Evolutionary conservation across 2,888 invertebrate species (phyloP), one percentile per base, ranked within the genome.

Genomic region (Coremacera marginata): DNA sequence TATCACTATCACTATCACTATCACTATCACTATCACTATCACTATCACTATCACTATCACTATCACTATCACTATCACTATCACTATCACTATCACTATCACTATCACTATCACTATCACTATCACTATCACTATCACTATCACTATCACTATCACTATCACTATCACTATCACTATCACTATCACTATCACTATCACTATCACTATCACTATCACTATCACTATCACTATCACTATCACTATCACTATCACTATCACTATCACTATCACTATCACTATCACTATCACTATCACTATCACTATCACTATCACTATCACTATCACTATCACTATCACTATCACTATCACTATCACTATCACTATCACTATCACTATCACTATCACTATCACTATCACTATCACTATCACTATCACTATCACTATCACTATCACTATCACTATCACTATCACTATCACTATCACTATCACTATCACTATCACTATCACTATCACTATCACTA

Each of bases 141-240:
- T n/a, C n/a, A n/a, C n/a, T n/a, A n/a, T n/a, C n/a, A n/a, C n/a
- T 31, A 52, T 52, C 52, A 52, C n/a, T 52, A 52, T 52, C 52
- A 52, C n/a, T 52, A 52, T 52, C 52, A 52, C n/a, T 52, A 52
- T 52, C 52, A 52, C n/a, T 52, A 52, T 52, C 52, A 52, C n/a
- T 52, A 52, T 52, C 52, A 52, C n/a, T 52, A 52, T 52, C 52
- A 52, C n/a, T 52, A 52, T 52, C 52, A 52, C n/a, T 52, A 52
- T 52, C 52, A 52, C n/a, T 52, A 52, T 52, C 52, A 52, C n/a
- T 52, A 52, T 52, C 52, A 52, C n/a, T 52, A 52, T 52, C 52
- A 52, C n/a, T 52, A 52, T 52, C 52, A 52, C n/a, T 52, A 52
- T 52, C 52, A 52, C n/a, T 52, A 52, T 52, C 52, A 52, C n/a